These are phyloP conservation scores for Gobius niger DNA, from an alignment of 2,113 vertebrate genomes.

Conservation along the genomic window DNA sequence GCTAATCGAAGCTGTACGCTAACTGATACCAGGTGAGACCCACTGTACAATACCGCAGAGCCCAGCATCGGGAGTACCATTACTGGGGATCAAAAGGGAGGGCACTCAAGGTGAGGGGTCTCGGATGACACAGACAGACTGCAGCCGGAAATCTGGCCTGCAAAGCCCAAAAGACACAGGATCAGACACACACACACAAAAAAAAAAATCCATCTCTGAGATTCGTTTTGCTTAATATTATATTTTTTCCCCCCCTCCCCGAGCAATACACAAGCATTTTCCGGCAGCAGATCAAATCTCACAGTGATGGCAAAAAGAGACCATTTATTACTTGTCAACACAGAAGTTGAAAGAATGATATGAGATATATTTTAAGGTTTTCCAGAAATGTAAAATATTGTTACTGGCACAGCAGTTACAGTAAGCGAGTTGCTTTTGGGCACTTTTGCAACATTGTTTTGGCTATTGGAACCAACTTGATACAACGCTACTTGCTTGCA, in stretches of 20 bases:
- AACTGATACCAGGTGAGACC: slow-evolving; percentile 12
- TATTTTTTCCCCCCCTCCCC: background rate
- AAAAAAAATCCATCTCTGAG: background rate
- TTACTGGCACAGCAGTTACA: too few relatives aligned
- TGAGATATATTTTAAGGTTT: too few relatives aligned
- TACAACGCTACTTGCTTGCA: too few relatives aligned
- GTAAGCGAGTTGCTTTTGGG: too few relatives aligned
- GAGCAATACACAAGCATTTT: background rate
- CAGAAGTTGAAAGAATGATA: too few relatives aligned
- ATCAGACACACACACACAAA: background rate
- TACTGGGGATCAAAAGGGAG: slow-evolving; percentile 4
- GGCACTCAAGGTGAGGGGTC: slow-evolving; percentile 3
- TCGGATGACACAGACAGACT: background rate
- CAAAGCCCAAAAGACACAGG: background rate
- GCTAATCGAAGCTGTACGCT: slow-evolving; percentile 10
- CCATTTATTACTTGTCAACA: too few relatives aligned
- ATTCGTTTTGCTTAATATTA: background rate
- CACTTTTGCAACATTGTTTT: too few relatives aligned
- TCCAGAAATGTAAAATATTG: too few relatives aligned
- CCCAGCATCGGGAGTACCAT: slow-evolving; percentile 1
- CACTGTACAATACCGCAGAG: slow-evolving; percentile 10
- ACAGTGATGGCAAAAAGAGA: too few relatives aligned
- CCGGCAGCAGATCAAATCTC: too few relatives aligned
- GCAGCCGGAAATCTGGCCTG: background rate
- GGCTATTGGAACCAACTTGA: too few relatives aligned